phyloP scores from a whole-genome alignment of 2,113 vertebrate genomes.

The Xyrauchen texanus region DNA sequence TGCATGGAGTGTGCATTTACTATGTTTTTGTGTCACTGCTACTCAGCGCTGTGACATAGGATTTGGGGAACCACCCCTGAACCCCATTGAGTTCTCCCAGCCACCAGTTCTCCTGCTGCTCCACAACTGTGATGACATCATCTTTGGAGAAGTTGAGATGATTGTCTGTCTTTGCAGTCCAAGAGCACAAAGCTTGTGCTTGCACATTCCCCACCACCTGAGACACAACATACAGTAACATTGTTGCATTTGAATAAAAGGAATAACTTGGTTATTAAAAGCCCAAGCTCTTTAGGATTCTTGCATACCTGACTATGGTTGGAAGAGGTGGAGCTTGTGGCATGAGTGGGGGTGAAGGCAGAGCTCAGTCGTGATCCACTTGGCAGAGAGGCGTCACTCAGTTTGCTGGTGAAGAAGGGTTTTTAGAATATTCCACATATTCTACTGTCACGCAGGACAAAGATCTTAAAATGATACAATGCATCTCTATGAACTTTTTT shows the following conservation, averaged over 20 bases:
- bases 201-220: slow-evolving; percentile 83
- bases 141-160: slow-evolving; percentile 98
- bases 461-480: not conserved
- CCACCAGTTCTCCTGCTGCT: slow-evolving; percentile 99
- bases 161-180: slow-evolving; percentile 96
- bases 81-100: slow-evolving; percentile 87
- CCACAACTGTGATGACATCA: slow-evolving; percentile 89
- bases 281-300: not conserved
- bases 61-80: slow-evolving; percentile 95
- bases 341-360: slow-evolving; percentile 91
- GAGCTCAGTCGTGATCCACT: slow-evolving; percentile 81
- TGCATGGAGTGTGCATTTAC: slow-evolving; percentile 56
- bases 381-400: slow-evolving; percentile 75
- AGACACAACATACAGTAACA: not conserved
- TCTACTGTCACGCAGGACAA: not conserved
- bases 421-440: slow-evolving; percentile 25
- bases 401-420: slow-evolving; percentile 66
- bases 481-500: too few species aligned
- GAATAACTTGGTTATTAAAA: not conserved
- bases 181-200: slow-evolving; percentile 93
- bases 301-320: slow-evolving; percentile 84
- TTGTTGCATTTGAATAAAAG: not conserved
- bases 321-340: slow-evolving; percentile 80
- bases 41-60: slow-evolving; percentile 85
- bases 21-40: slow-evolving; percentile 64